Conservation (phyloP, 1,140 invertebrate genomes). For the Asbolus verrucosus region DNA sequence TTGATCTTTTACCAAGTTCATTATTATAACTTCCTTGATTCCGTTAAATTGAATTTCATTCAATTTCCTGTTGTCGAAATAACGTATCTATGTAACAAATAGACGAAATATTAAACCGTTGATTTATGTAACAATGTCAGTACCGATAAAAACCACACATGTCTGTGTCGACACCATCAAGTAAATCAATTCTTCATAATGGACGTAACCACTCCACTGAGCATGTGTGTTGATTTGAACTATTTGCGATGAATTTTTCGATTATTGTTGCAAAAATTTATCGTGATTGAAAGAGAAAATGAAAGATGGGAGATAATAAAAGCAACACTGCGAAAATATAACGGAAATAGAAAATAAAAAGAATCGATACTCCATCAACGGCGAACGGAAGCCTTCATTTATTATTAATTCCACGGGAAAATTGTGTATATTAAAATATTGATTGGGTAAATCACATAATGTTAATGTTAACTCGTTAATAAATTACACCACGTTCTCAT, state of each 20-base stretch:
- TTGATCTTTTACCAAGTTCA: background rate
- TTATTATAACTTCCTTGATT: slow-evolving; percentile 20
- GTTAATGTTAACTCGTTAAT: background rate
- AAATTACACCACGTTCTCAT: background rate
- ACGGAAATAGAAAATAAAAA: slow-evolving; percentile 23
- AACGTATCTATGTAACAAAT: background rate
- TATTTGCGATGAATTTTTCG: slow-evolving; percentile 12
- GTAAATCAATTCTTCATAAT: background rate
- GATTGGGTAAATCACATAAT: background rate
- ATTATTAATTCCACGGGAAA: slow-evolving; percentile 26
- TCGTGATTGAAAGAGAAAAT: slow-evolving; percentile 34
- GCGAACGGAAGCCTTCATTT: slow-evolving; percentile 17
- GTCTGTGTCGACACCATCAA: no score
- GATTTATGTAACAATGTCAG: slow-evolving; percentile 18
- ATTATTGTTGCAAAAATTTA: slow-evolving; percentile 24
- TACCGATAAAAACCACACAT: background rate
- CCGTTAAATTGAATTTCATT: slow-evolving; percentile 19
- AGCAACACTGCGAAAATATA: slow-evolving; percentile 8
- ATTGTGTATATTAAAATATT: background rate
- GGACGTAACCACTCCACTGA: background rate
- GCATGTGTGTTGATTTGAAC: no score
- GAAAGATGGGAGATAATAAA: slow-evolving; percentile 12
- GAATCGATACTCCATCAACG: slow-evolving; percentile 5
- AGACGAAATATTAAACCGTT: background rate
- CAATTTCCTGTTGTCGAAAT: slow-evolving; percentile 4